A percentile compares a stretch with the other conserved stretches of the same genome.
Evolutionary conservation across 1,140 invertebrate species (phyloP).

Genomic region (Apis mellifera): Amel_HAv3.1 CM009944.2:7178501-7179000

Average conservation of each 20-base stretch:
- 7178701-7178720: slow-evolving; percentile 20
- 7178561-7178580: slow-evolving; percentile 39
- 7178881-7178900: slow-evolving; percentile 2
- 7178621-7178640: slow-evolving; percentile 28
- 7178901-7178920: background rate
- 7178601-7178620: slow-evolving; percentile 19
- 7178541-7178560: slow-evolving; percentile 24
- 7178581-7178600: slow-evolving; percentile 1
- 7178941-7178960: background rate
- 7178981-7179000: too few species aligned
- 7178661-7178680: slow-evolving; percentile 24
- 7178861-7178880: slow-evolving; percentile 3
- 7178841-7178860: background rate
- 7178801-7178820: background rate
- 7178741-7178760: background rate
- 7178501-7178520: too few species aligned
- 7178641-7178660: slow-evolving; percentile 35
- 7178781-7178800: background rate
- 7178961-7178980: background rate
- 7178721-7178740: slow-evolving; percentile 28
- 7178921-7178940: background rate
- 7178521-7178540: too few species aligned
- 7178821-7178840: background rate
- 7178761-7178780: background rate
- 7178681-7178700: slow-evolving; percentile 32